These are phyloP conservation scores for Sitta carolinensis DNA, from an alignment of 2,797 vertebrate species.

Conservation along the genomic window DNA sequence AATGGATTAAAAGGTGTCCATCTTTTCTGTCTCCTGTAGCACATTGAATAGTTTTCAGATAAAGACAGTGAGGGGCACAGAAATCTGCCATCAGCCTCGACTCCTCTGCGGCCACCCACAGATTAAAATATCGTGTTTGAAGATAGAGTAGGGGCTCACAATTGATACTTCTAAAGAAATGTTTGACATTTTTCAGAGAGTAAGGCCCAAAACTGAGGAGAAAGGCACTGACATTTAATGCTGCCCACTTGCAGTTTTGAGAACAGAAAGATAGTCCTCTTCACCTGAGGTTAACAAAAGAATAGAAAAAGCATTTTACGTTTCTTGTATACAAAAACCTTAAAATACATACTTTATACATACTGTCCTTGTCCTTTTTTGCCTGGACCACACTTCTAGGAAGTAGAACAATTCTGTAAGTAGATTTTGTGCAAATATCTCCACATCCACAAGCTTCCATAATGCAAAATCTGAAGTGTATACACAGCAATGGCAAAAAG, in stretches of 20 bases:
- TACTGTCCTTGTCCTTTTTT: background rate
- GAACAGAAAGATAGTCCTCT: background rate
- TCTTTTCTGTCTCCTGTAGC: background rate
- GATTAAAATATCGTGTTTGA: conserved; percentile 7
- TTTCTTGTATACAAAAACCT: background rate
- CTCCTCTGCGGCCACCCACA: background rate
- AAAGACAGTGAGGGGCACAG: background rate
- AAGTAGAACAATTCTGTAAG: background rate
- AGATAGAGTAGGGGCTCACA: background rate
- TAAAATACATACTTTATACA: background rate
- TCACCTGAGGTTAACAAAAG: background rate
- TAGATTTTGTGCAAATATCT: background rate
- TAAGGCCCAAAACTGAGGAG: background rate
- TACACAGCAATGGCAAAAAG: background rate
- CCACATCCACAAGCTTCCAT: background rate
- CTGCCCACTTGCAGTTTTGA: background rate
- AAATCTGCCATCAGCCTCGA: background rate
- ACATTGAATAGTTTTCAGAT: background rate
- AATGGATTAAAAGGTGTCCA: background rate
- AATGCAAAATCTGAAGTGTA: background rate
- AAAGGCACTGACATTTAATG: background rate
- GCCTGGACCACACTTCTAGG: background rate
- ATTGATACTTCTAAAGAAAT: background rate
- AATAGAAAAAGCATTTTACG: background rate
- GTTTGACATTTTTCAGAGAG: background rate